These are phyloP conservation scores for Brachypteracias leptosomus DNA, from an alignment of 2,113 vertebrate genomes.

Conservation along the genomic window DNA sequence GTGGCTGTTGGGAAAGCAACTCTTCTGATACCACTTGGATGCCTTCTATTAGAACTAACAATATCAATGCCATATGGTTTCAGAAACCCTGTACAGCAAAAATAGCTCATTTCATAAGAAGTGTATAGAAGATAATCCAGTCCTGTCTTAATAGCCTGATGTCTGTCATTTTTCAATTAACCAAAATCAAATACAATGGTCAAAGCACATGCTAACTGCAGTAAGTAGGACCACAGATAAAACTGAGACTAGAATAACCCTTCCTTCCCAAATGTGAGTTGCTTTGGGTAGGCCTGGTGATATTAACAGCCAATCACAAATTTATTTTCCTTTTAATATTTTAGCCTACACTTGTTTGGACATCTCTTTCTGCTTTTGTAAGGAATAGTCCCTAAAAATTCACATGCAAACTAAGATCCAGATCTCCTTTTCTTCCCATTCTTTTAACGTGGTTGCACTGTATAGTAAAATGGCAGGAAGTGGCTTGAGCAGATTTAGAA, in stretches of 20 bases:
- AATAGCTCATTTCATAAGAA: background rate
- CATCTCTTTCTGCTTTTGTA: background rate
- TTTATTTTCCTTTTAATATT: background rate
- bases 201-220: background rate
- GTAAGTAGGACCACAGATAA: background rate
- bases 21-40: background rate
- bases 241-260: background rate
- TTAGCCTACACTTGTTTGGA: background rate
- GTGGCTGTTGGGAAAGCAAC: background rate
- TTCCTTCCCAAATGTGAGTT: background rate
- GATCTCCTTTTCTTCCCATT: background rate
- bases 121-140: background rate
- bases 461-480: background rate
- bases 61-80: background rate
- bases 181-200: background rate
- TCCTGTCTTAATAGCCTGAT: background rate
- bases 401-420: background rate
- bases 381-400: background rate
- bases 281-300: background rate
- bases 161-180: background rate
- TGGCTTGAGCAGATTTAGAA: background rate
- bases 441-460: rapidly evolving
- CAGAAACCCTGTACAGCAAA: background rate
- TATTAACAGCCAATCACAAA: background rate
- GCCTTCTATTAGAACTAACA: background rate